Conservation (phyloP, 2,113 vertebrate genomes). For the Alligator mississippiensis region DNA sequence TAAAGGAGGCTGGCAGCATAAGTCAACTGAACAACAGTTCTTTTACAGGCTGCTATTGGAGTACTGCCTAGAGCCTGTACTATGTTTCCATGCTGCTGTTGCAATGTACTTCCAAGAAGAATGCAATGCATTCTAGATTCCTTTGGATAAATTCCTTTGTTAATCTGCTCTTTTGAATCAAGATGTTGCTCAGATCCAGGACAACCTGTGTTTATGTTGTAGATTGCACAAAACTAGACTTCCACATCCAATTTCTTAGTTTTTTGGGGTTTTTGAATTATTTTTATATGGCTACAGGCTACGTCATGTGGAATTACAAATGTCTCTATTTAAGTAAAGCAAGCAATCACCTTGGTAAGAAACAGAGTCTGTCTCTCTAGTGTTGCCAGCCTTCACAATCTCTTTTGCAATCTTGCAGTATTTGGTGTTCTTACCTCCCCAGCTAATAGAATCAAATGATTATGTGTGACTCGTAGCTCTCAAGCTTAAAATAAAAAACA, state of each 20-base stretch:
- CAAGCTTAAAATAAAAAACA: neutral
- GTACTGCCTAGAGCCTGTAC: rapidly evolving
- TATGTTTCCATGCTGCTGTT: neutral
- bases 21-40: neutral
- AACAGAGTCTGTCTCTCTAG: neutral
- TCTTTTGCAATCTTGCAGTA: neutral
- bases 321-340: neutral
- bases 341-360: neutral
- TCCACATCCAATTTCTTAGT: neutral
- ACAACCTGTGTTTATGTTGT: neutral
- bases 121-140: neutral
- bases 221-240: neutral
- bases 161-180: slow-evolving; percentile 2
- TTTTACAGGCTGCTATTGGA: rapidly evolving
- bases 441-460: rapidly evolving
- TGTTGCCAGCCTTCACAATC: neutral
- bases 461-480: neutral
- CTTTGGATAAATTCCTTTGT: neutral
- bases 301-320: neutral
- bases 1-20: neutral
- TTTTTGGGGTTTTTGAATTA: neutral
- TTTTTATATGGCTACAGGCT: neutral
- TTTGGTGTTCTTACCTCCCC: neutral
- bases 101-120: neutral
- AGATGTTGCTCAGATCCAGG: neutral